phyloP scores from a whole-genome alignment of 2,888 invertebrate genomes.

The Calliopum simillimum region DNA sequence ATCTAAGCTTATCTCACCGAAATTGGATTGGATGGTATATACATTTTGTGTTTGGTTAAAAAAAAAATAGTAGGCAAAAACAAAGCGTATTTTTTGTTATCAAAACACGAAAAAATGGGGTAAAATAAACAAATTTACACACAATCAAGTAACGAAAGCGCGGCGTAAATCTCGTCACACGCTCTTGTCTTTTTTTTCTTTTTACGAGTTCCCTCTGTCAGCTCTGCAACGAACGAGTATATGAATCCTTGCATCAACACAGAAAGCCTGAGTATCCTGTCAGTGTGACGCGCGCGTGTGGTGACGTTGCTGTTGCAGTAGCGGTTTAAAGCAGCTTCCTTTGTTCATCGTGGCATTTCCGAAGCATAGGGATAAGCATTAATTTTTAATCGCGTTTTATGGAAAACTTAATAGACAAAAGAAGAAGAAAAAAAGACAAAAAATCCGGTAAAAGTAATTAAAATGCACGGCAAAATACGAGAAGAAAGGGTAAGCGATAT shows the following conservation, averaged over 20 bases:
- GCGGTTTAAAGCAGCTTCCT: not conserved
- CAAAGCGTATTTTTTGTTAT: too few relatives aligned
- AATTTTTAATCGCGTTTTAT: constrained; percentile 22
- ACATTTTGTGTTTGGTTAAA: too few relatives aligned
- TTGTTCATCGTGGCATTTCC: not conserved
- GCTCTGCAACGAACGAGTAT: too few relatives aligned
- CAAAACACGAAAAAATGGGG: too few relatives aligned
- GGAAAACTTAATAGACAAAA: not conserved
- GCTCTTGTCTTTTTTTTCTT: too few relatives aligned
- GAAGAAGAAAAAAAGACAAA: not conserved
- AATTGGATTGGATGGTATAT: too few relatives aligned
- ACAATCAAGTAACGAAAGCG: too few relatives aligned
- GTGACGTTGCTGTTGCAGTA: not conserved
- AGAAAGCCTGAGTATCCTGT: not conserved
- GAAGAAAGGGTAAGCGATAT: not conserved
- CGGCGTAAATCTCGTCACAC: too few relatives aligned
- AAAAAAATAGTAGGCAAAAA: too few relatives aligned
- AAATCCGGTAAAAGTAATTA: not conserved
- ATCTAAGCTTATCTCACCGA: too few relatives aligned
- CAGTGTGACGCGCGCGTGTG: not conserved
- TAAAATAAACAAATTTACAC: too few relatives aligned
- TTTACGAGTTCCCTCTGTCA: too few relatives aligned
- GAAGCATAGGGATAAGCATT: constrained; percentile 4
- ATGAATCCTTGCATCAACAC: not conserved
- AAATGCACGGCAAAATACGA: not conserved